Conservation (phyloP, 2,797 vertebrate species). For the Anabacerthia variegaticeps region DNA sequence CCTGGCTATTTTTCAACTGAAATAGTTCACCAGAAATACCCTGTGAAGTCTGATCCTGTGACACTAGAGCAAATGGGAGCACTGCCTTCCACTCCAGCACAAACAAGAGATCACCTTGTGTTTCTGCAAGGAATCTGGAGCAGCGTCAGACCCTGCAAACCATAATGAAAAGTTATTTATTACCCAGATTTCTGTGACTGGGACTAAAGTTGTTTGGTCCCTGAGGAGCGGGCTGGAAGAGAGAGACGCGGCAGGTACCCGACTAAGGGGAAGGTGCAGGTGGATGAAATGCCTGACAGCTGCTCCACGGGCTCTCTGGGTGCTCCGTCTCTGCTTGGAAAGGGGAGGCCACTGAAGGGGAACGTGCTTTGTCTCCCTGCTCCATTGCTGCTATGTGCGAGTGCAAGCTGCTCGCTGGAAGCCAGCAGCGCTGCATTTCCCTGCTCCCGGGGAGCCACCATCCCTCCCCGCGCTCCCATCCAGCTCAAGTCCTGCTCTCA, state of each 20-base stretch:
- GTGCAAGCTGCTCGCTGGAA: neutral
- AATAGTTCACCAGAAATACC: neutral
- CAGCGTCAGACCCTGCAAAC: neutral
- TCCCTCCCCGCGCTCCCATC: neutral
- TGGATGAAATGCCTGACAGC: neutral
- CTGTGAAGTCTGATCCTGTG: neutral
- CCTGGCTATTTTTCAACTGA: neutral
- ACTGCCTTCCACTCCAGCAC: neutral
- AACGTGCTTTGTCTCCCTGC: neutral
- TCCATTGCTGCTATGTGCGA: neutral
- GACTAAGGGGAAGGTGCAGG: neutral
- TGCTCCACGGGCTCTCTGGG: rapidly evolving
- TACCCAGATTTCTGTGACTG: neutral
- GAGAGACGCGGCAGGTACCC: rapidly evolving
- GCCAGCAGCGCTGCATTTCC: neutral
- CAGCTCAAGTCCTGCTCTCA: neutral
- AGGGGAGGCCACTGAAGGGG: neutral
- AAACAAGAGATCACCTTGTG: neutral
- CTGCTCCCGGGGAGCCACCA: rapidly evolving
- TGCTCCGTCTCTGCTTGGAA: neutral
- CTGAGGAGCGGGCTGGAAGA: neutral
- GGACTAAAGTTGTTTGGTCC: neutral
- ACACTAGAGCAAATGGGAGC: neutral
- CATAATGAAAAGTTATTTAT: neutral
- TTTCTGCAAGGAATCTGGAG: neutral